A percentile compares a stretch with the other conserved stretches of the same genome.
Conservation (phyloP, 2,113 vertebrate genomes). For the Laterallus jamaicensis region DNA sequence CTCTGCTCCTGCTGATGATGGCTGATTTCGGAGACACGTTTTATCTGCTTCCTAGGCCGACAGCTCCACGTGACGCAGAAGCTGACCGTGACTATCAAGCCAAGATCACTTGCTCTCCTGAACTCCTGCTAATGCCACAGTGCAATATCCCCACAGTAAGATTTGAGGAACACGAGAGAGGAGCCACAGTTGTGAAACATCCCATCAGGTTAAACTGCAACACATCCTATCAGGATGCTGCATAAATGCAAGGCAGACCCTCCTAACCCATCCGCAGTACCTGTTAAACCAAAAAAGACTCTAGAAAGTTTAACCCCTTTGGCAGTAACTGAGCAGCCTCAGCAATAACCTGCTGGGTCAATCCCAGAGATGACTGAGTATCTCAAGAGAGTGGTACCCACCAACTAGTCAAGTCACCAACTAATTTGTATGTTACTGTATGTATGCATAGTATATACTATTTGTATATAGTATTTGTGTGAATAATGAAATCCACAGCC, state of each 20-base stretch:
- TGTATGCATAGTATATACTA: too few species aligned
- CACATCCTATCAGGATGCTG: neutral
- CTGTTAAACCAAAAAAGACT: neutral
- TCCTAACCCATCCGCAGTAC: fast-evolving
- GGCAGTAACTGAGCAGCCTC: neutral
- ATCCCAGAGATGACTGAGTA: neutral
- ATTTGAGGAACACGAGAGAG: neutral
- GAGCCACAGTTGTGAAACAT: neutral
- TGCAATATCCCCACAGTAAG: neutral
- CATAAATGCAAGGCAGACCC: neutral
- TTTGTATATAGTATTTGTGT: neutral
- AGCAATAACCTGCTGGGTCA: neutral
- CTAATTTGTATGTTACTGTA: neutral
- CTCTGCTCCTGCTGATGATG: neutral
- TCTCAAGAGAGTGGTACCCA: neutral
- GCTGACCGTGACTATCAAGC: fast-evolving
- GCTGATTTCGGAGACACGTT: neutral
- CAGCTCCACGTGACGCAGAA: neutral
- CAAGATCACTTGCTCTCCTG: neutral
- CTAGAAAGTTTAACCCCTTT: neutral
- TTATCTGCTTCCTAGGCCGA: neutral
- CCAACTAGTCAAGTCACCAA: neutral
- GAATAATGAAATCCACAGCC: neutral
- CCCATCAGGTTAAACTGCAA: neutral
- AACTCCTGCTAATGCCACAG: neutral